These are phyloP conservation scores for Aphelenchoides fujianensis DNA, from an alignment of 1,140 invertebrate genomes.

Conservation along the genomic window DNA sequence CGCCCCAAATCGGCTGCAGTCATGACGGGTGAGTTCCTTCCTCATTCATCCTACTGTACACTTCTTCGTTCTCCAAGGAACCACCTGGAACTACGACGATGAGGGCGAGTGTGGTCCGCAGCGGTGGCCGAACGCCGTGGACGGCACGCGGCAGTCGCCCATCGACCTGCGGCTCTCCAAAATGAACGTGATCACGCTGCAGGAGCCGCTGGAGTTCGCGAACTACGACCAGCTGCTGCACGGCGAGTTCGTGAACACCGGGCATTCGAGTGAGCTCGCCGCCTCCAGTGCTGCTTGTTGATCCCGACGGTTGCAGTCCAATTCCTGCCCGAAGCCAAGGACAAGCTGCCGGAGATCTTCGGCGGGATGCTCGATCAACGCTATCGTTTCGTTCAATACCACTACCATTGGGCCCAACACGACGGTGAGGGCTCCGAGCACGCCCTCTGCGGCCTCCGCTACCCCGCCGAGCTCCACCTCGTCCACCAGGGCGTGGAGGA, in stretches of 20 bases:
- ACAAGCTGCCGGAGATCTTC: slow-evolving; percentile 51
- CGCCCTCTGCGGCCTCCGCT: slow-evolving; percentile 51
- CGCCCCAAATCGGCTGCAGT: background rate
- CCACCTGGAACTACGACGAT: slow-evolving; percentile 44
- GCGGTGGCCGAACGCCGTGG: slow-evolving; percentile 37
- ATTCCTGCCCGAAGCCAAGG: slow-evolving; percentile 45
- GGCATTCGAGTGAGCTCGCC: slow-evolving; percentile 52
- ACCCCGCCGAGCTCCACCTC: slow-evolving; percentile 58
- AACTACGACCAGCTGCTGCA: slow-evolving; percentile 50
- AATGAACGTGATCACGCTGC: slow-evolving; percentile 33
- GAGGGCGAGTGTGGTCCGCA: slow-evolving; percentile 44
- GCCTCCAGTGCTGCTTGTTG: no score
- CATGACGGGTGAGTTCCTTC: background rate
- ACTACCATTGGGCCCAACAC: slow-evolving; percentile 57
- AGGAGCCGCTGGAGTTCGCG: slow-evolving; percentile 48
- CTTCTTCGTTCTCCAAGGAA: no score
- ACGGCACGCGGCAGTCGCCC: slow-evolving; percentile 50
- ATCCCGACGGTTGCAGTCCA: slow-evolving; percentile 44
- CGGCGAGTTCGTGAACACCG: slow-evolving; percentile 55
- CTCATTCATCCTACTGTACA: no score
- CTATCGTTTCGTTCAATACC: slow-evolving; percentile 56
- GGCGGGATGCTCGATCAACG: slow-evolving; percentile 54
- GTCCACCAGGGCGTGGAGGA: slow-evolving; percentile 46
- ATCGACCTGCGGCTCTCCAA: slow-evolving; percentile 50
- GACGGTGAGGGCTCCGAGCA: slow-evolving; percentile 56